Base-by-base conservation (phyloP, 1,140 invertebrate genomes). In the Chironomus striatipennis region DNA sequence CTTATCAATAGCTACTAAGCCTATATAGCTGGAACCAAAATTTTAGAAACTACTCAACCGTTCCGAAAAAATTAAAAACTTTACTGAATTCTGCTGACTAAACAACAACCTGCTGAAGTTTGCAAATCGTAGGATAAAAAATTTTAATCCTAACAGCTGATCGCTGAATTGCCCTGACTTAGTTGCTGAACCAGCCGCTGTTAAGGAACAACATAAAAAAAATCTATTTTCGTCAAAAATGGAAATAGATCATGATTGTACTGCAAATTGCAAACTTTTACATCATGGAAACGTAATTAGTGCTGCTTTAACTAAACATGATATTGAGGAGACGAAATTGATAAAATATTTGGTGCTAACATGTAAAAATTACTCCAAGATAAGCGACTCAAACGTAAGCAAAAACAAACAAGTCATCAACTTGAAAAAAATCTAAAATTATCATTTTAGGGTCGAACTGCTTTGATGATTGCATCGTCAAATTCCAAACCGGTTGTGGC, bases 381-480 rank as follows among this genome's bases (percentile, higher is more conserved):
- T 84, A 21, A 76, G 77, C 15, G 85, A 85, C 78, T 79, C 78
- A 77, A 75, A 80, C 73, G 79, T 79, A 75, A 75, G 43, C n/a
- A 18, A 18, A 73, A 73, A 73, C 3, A 42, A 8, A 47, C 17
- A 24, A 47, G 42, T 67, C 74, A 17, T 73, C 43, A 76, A 75
- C 34, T 76, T n/a, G 67, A 75, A 21, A 85, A 18, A 70, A 7
- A 21, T 1, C 0, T 20, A 20, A 20, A 18, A 20, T 70, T 57
- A 57, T 2, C 1, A 79, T 78, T 74, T 9, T 72, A 80, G 79
- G 90, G 90, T 7, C 81, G 89, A 42, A 86, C 85, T 73, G 84
- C 86, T 2, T 81, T 92, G 42, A 90, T 91, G 77, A 79, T 90
- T 76, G 87, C 90, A 34, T 87, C 89, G n/a, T 86, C 88, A 1